Base-by-base conservation (phyloP, 2,888 invertebrate genomes). In the Ariolimax columbianus region DNA sequence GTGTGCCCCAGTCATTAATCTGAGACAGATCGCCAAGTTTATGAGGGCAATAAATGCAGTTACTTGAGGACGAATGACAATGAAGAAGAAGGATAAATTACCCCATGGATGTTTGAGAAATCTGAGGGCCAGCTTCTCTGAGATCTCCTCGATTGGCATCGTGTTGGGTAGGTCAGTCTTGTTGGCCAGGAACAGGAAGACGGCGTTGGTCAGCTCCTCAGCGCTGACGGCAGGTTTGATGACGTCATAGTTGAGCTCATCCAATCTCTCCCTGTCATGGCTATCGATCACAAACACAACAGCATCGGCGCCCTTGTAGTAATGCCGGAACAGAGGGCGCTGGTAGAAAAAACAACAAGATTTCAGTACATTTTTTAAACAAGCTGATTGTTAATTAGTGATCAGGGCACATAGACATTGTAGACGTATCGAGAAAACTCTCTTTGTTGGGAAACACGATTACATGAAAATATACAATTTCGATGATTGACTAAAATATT, bases 261-360 rank as follows among this genome's bases (percentile, higher is more conserved):
- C 91, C 47, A 92, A 68, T 43, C 92, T 80, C 77, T 92, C 91
- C 6, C 88, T 83, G 79, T 92, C 92, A 11, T 89, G 87, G 66
- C 91, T 90, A 80, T 92, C 92, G n/a, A 92, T 90, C 63, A 92
- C 91, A 43, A 92, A 90, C 19, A 92, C 90, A n/a, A 92, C 92
- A 17, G 92, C 92, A 86, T 92, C 91, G 0, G 91, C 90, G 4
- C 92, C 92, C 86, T 91, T 91, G 89, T 92, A 92, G 87, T 92
- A 92, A 86, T 92, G 91, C 1, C 91, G 90, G 88, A 91, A 91
- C 66, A 92, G 83, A 0, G 92, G 92, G 3, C 92, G 88, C 92
- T 92, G 89, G 11, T 86, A 88, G 77, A 11, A 36, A 73, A 9
- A 33, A 30, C 7, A 47, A 6, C 33, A 66, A 47, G 30, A 38